Evolutionary conservation across 2,888 invertebrate species (phyloP).

Genomic region (Nemoura dubitans): DNA sequence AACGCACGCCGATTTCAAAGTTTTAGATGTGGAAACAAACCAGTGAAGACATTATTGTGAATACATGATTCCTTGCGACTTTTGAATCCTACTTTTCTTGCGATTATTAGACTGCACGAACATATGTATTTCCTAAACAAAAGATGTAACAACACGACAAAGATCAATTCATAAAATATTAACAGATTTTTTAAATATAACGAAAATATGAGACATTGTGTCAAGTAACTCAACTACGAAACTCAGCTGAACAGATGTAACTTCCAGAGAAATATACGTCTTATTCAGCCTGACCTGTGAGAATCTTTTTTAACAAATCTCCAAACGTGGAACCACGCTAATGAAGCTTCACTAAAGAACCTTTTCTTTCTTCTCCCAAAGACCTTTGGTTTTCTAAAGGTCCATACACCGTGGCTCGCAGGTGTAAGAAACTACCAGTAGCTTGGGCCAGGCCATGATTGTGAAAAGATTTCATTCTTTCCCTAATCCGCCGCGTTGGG

Average conservation of each 20-base stretch:
- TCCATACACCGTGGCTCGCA: background rate
- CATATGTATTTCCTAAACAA: too few species aligned
- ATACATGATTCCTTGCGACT: too few species aligned
- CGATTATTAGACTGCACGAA: too few species aligned
- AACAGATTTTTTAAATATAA: too few species aligned
- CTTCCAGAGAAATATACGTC: background rate
- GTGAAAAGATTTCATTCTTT: slow-evolving; percentile 19
- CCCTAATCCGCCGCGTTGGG: slow-evolving; percentile 8
- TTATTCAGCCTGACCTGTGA: background rate
- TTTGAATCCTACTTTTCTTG: too few species aligned
- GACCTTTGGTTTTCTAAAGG: slow-evolving; percentile 17
- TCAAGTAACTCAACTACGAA: background rate
- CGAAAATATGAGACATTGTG: too few species aligned
- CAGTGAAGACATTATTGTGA: too few species aligned
- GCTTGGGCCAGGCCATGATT: background rate
- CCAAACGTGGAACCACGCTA: slow-evolving; percentile 24
- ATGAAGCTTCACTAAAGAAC: slow-evolving; percentile 23
- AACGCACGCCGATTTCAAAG: background rate
- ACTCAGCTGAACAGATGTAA: background rate
- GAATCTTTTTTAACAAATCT: background rate
- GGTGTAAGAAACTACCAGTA: slow-evolving; percentile 33
- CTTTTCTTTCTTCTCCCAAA: background rate
- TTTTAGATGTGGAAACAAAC: background rate
- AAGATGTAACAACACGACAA: too few species aligned
- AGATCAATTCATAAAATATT: too few species aligned